These are phyloP conservation scores for Drosophila leonis DNA, from an alignment of 2,888 invertebrate species.

Conservation along the genomic window DNA sequence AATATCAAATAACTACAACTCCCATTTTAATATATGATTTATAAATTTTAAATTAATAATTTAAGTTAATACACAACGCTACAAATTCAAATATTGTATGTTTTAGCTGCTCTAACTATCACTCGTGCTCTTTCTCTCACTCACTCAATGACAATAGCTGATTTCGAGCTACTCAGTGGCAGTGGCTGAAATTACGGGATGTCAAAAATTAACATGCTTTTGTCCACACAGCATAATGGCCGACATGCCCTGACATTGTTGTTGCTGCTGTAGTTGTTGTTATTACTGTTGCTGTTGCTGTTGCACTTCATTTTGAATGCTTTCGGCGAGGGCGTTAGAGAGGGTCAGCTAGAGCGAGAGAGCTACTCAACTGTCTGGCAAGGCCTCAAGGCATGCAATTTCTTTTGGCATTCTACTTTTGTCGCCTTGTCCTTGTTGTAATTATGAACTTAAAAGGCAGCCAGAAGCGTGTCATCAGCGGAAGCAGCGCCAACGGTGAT, in stretches of 20 bases:
- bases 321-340: conserved; percentile 16
- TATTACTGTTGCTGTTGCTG: conserved; percentile 19
- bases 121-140: neutral
- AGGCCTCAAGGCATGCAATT: conserved; percentile 34
- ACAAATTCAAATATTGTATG: neutral
- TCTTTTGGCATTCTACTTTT: conserved; percentile 47
- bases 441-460: conserved; percentile 61
- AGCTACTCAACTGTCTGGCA: conserved; percentile 13
- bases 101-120: neutral
- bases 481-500: conserved; percentile 30
- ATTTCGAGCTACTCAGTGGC: conserved; percentile 35
- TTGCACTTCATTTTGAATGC: conserved; percentile 64
- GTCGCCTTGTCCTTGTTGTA: conserved; percentile 51
- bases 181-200: conserved; percentile 34
- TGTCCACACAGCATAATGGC: conserved; percentile 39
- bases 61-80: neutral
- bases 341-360: neutral
- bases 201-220: conserved; percentile 61
- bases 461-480: conserved; percentile 29
- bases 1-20: no score
- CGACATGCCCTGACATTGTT: conserved; percentile 35
- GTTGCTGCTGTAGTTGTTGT: conserved; percentile 15
- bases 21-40: no score
- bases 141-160: conserved; percentile 8
- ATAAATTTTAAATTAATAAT: no score